Evolutionary conservation across 1,140 invertebrate genomes (phyloP).

Genomic region (Proales similis): DNA sequence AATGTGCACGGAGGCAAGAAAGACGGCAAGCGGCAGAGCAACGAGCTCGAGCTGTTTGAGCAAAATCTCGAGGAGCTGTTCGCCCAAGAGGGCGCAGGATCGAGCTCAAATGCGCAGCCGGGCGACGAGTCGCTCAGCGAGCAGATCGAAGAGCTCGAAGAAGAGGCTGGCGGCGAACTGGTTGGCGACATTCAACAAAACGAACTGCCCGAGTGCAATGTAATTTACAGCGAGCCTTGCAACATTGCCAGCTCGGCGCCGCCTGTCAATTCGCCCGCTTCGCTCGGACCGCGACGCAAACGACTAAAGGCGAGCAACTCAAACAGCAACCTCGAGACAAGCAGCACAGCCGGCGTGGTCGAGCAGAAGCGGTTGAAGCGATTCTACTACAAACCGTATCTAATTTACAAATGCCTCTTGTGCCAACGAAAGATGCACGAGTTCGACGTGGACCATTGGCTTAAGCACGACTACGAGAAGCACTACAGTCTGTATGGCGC

Average conservation of each 20-base stretch:
- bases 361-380: background rate
- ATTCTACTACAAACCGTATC: conserved; percentile 23
- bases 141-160: background rate
- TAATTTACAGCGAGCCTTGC: background rate
- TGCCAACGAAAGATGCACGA: conserved; percentile 15
- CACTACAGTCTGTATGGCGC: background rate
- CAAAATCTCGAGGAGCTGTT: conserved; percentile 36
- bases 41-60: conserved; percentile 31
- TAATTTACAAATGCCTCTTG: conserved; percentile 9
- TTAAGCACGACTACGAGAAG: conserved; percentile 1
- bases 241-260: background rate
- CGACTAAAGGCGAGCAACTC: conserved; percentile 24
- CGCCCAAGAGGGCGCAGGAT: conserved; percentile 2
- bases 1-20: conserved; percentile 19
- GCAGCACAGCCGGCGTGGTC: background rate
- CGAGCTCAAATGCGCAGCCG: background rate
- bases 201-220: background rate
- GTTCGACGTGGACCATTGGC: background rate
- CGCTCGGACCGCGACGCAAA: too few species aligned
- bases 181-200: background rate
- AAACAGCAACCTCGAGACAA: background rate
- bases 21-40: conserved; percentile 25
- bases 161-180: conserved; percentile 1
- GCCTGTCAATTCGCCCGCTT: too few species aligned
- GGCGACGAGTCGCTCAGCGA: conserved; percentile 1